Conservation (phyloP, 1,140 invertebrate genomes). For the Pygmarrhopalites habei region DNA sequence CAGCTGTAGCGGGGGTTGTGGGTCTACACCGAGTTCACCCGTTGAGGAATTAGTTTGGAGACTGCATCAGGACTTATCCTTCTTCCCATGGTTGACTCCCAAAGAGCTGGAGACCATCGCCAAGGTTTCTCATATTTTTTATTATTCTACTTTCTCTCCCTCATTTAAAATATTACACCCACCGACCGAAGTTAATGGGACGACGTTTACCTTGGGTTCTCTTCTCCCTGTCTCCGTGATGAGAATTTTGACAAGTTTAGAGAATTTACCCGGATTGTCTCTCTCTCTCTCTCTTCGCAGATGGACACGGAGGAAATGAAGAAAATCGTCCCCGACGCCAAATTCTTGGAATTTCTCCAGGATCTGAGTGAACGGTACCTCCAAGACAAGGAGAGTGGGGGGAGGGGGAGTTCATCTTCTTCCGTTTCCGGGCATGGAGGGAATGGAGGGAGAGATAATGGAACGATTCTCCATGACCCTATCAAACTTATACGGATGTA, state of each 20-base stretch:
- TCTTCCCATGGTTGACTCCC: conserved; percentile 38
- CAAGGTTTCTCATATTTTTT: too few relatives aligned
- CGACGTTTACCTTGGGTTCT: too few relatives aligned
- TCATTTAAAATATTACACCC: neutral
- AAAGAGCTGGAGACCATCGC: conserved; percentile 35
- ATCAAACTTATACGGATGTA: conserved; percentile 39
- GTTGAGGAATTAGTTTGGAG: conserved; percentile 37
- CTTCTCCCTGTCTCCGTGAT: too few relatives aligned
- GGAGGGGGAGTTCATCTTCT: neutral
- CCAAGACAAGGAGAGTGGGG: conserved; percentile 27
- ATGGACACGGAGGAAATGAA: conserved; percentile 39
- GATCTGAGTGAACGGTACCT: conserved; percentile 35
- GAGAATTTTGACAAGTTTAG: too few relatives aligned
- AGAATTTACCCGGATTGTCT: too few relatives aligned
- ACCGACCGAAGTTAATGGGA: too few relatives aligned
- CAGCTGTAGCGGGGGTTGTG: neutral
- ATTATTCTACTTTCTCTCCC: too few relatives aligned
- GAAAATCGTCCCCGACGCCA: conserved; percentile 34
- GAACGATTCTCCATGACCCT: conserved; percentile 34
- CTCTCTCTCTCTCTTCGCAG: too few relatives aligned
- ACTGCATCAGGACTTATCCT: conserved; percentile 37
- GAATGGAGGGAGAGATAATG: neutral
- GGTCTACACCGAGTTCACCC: conserved; percentile 31
- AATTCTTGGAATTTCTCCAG: conserved; percentile 38
- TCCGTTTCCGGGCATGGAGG: conserved; percentile 6